These are phyloP conservation scores for Eueremaeus valkanovi DNA, from an alignment of 2,888 invertebrate species.

Conservation along the genomic window DNA sequence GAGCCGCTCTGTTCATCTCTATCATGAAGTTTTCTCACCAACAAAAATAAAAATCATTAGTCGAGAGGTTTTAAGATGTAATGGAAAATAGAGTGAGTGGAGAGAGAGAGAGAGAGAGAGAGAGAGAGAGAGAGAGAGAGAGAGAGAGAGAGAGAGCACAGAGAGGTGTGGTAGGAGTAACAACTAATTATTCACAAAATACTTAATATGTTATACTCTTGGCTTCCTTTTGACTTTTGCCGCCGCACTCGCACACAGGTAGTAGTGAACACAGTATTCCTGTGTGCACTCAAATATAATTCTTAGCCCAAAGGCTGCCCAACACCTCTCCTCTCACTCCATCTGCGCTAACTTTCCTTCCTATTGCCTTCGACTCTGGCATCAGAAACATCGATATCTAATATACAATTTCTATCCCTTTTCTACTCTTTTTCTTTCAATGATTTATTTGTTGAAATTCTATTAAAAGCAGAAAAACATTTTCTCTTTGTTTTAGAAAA, in stretches of 20 bases:
- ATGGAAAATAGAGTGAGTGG: neutral
- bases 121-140: too few relatives aligned
- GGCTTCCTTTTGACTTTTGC: conserved; percentile 21
- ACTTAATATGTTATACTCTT: conserved; percentile 25
- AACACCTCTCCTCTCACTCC: neutral
- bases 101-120: neutral
- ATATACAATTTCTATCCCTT: too few relatives aligned
- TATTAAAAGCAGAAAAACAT: too few relatives aligned
- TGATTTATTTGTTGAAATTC: too few relatives aligned
- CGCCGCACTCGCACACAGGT: neutral
- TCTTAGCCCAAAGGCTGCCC: neutral
- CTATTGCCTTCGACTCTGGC: neutral
- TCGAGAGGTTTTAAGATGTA: neutral
- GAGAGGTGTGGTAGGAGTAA: conserved; percentile 22
- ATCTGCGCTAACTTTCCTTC: neutral
- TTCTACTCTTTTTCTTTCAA: too few relatives aligned
- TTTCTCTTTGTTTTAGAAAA: too few relatives aligned
- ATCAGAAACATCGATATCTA: too few relatives aligned
- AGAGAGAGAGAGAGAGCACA: too few relatives aligned
- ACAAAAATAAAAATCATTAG: neutral
- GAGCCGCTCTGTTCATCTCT: neutral
- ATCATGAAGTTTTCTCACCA: neutral
- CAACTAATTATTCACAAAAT: conserved; percentile 32
- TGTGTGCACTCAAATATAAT: neutral
- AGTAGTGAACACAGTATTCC: neutral